Evolutionary conservation across 53 echinoderm and acorn worm genomes (phyloP).

Genomic region (Pentamera pediparva): DNA sequence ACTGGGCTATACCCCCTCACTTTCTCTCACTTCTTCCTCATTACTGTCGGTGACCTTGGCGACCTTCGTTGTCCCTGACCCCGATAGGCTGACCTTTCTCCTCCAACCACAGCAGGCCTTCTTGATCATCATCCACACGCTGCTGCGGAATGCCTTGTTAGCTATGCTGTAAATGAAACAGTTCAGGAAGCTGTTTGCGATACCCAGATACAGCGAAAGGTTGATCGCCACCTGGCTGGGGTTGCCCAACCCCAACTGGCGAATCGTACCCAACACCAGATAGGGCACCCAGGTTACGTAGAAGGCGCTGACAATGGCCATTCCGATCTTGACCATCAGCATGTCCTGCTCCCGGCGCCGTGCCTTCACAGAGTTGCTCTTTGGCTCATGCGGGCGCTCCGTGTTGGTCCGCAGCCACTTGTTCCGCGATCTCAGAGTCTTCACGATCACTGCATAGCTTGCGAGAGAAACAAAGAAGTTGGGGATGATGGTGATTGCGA

Average conservation of each 20-base stretch:
- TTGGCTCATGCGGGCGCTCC: neutral
- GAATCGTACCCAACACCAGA: slow-evolving; percentile 42
- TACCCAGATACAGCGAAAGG: slow-evolving; percentile 53
- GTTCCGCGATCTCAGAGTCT: slow-evolving; percentile 19
- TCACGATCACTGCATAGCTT: slow-evolving; percentile 58
- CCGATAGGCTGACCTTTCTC: neutral
- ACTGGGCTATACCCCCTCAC: too few species aligned
- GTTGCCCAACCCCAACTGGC: slow-evolving; percentile 21
- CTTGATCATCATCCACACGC: slow-evolving; percentile 41
- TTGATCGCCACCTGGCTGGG: slow-evolving; percentile 33
- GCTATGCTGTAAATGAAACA: slow-evolving; percentile 76
- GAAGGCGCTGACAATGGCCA: slow-evolving; percentile 70
- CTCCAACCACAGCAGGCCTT: slow-evolving; percentile 29
- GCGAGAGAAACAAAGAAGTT: slow-evolving; percentile 61
- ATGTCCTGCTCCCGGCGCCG: slow-evolving; percentile 36
- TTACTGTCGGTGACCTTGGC: neutral
- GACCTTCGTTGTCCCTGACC: neutral
- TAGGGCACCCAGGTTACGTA: slow-evolving; percentile 84
- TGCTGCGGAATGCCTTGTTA: slow-evolving; percentile 53
- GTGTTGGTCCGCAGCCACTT: slow-evolving; percentile 19
- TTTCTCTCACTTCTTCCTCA: too few species aligned
- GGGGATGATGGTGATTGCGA: slow-evolving; percentile 59
- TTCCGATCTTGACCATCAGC: slow-evolving; percentile 65
- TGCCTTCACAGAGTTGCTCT: slow-evolving; percentile 9
- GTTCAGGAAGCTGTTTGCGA: slow-evolving; percentile 72